Conservation (phyloP, 2,797 vertebrate genomes). For the Anableps anableps region DNA sequence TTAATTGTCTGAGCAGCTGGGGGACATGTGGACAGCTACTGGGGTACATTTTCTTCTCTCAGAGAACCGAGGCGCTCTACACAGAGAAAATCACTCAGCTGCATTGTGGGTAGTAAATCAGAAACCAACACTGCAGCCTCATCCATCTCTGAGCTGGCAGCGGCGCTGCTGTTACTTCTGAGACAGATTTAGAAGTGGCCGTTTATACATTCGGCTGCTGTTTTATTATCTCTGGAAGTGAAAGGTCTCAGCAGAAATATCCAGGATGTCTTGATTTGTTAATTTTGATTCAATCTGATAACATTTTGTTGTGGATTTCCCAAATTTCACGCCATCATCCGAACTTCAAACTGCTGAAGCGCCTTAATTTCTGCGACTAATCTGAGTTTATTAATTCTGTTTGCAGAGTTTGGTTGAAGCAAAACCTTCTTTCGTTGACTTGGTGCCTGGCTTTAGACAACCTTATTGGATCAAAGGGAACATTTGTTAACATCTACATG, state of each 20-base stretch:
- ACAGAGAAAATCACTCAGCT: slow-evolving; percentile 64
- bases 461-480: background rate
- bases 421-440: background rate
- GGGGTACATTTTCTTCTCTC: slow-evolving; percentile 22
- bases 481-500: too few species aligned
- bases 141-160: slow-evolving; percentile 57
- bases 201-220: background rate
- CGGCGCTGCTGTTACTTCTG: slow-evolving; percentile 27
- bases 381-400: slow-evolving; percentile 11
- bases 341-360: slow-evolving; percentile 1
- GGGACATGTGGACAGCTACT: background rate
- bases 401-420: background rate
- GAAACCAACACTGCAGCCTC: slow-evolving; percentile 32
- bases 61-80: slow-evolving; percentile 50
- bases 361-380: slow-evolving; percentile 5
- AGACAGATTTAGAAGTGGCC: slow-evolving; percentile 27
- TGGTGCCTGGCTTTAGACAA: background rate
- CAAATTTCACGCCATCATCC: background rate
- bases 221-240: slow-evolving; percentile 27
- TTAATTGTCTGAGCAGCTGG: slow-evolving; percentile 45
- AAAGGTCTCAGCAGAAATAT: slow-evolving; percentile 8
- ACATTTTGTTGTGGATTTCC: background rate
- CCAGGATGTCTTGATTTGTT: slow-evolving; percentile 9
- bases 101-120: slow-evolving; percentile 66
- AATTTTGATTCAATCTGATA: slow-evolving; percentile 14